These are phyloP conservation scores for Amphipyra tragopoginis DNA, from an alignment of 2,888 invertebrate species.

Conservation along the genomic window DNA sequence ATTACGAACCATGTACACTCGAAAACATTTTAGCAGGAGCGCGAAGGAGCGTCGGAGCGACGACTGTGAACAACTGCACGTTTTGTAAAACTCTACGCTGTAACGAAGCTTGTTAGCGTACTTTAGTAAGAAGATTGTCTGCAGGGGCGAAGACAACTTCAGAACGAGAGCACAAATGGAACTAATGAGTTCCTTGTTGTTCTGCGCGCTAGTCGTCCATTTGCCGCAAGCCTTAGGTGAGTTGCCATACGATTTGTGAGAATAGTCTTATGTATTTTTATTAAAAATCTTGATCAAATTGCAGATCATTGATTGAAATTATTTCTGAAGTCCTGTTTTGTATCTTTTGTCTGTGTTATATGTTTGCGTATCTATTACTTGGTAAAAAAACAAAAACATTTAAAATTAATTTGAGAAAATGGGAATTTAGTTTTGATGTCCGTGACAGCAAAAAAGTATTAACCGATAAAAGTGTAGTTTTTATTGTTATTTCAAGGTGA, in stretches of 20 bases:
- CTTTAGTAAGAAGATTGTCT: conserved; percentile 84
- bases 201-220: conserved; percentile 73
- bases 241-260: conserved; percentile 38
- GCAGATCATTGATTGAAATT: no score
- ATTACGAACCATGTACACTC: conserved; percentile 67
- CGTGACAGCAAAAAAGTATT: no score
- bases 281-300: background rate
- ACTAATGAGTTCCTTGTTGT: conserved; percentile 85
- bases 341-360: background rate
- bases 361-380: no score
- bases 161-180: conserved; percentile 78
- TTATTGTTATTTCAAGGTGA: conserved; percentile 15
- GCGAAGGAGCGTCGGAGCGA: conserved; percentile 53
- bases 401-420: no score
- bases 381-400: no score
- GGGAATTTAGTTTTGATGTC: no score
- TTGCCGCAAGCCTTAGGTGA: conserved; percentile 77
- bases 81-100: conserved; percentile 77
- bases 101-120: conserved; percentile 88
- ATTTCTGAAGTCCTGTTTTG: background rate
- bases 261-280: background rate
- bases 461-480: background rate
- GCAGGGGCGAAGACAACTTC: conserved; percentile 76
- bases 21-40: conserved; percentile 73
- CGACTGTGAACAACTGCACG: conserved; percentile 65